A percentile compares a stretch with the other conserved stretches of the same genome.
These are phyloP conservation scores for Neoarius graeffei DNA, from an alignment of 2,113 vertebrate species.

Conservation along the genomic window DNA sequence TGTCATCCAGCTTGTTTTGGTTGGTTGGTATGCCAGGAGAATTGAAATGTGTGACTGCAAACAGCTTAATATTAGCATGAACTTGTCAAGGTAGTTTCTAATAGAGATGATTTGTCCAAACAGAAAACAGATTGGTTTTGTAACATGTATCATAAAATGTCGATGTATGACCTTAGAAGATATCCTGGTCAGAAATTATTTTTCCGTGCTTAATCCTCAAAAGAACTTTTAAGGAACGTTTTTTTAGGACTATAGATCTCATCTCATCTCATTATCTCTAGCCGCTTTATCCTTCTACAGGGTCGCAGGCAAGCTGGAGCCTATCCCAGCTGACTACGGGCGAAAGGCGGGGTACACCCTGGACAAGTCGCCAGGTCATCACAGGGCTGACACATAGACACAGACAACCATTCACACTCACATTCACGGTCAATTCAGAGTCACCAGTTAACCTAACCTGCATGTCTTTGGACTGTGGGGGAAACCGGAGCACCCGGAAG, in stretches of 20 bases:
- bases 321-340: too few relatives aligned
- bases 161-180: neutral
- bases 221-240: neutral
- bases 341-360: too few relatives aligned
- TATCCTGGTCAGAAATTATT: neutral
- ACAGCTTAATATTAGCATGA: neutral
- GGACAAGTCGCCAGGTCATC: too few relatives aligned
- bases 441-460: too few relatives aligned
- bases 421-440: too few relatives aligned
- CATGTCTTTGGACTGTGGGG: too few relatives aligned
- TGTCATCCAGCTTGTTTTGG: constrained; percentile 20
- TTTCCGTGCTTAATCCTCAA: neutral
- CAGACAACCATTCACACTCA: too few relatives aligned
- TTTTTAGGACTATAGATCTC: neutral
- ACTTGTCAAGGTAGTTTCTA: neutral
- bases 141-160: neutral
- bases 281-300: too few relatives aligned
- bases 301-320: too few relatives aligned
- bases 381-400: too few relatives aligned
- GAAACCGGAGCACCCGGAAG: too few relatives aligned
- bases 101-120: neutral
- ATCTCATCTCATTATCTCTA: too few relatives aligned
- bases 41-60: neutral
- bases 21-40: neutral
- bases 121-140: neutral